Conservation (phyloP, 2,113 vertebrate species). For the Eclectus roratus region DNA sequence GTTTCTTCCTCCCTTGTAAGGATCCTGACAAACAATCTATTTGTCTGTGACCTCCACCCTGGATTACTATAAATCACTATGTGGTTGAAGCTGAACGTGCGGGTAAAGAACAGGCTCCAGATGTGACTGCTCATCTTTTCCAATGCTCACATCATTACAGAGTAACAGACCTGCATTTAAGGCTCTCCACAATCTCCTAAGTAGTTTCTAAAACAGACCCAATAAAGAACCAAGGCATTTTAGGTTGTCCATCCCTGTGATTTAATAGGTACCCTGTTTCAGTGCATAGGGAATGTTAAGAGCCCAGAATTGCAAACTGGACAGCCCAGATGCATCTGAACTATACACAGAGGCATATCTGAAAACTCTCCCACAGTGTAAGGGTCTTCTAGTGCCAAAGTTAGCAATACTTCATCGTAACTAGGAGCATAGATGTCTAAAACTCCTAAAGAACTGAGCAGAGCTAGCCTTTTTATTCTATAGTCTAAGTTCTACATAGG, state of each 20-base stretch:
- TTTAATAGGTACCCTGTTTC: not conserved
- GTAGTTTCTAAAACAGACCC: not conserved
- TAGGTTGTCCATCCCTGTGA: not conserved
- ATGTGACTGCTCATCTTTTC: slow-evolving; percentile 43
- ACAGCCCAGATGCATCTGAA: not conserved
- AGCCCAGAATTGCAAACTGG: not conserved
- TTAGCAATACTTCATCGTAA: not conserved
- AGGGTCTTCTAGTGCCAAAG: not conserved
- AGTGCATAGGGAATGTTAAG: not conserved
- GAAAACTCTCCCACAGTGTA: not conserved
- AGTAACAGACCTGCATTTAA: slow-evolving; percentile 12
- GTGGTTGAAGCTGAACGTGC: not conserved
- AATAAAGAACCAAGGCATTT: not conserved
- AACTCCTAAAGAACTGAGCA: not conserved
- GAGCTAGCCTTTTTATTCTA: not conserved
- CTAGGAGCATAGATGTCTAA: not conserved
- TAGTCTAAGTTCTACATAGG: not conserved
- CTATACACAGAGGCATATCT: not conserved
- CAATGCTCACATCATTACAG: not conserved
- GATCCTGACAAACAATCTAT: slow-evolving; percentile 13
- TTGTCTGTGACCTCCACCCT: slow-evolving; percentile 15
- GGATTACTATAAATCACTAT: not conserved
- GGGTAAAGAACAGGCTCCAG: not conserved
- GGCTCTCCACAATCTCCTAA: not conserved
- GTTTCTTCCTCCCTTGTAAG: not conserved